Percentiles rank a stretch among this genome's conserved stretches.
Conservation (phyloP, 2,113 vertebrate species). For the Arenaria interpres region DNA sequence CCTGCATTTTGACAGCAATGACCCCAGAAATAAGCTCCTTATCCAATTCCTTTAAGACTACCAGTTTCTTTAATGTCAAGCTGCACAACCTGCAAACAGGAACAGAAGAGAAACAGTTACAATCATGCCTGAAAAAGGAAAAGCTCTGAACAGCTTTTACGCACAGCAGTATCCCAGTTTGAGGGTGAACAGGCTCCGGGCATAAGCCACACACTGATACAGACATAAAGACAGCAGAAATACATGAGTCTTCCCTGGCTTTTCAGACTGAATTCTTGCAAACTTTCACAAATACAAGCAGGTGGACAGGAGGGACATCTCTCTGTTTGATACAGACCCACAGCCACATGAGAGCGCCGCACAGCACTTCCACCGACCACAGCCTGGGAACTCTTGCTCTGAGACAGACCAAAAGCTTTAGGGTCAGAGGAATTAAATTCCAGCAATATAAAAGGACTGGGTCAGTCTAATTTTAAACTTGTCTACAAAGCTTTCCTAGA, state of each 20-base stretch:
- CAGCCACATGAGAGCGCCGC: neutral
- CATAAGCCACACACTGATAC: neutral
- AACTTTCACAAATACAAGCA: neutral
- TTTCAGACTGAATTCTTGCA: neutral
- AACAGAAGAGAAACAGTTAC: constrained; percentile 33
- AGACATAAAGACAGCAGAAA: neutral
- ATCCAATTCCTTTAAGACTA: constrained; percentile 91
- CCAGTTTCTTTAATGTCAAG: constrained; percentile 95
- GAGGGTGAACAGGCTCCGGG: neutral
- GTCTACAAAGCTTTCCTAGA: neutral
- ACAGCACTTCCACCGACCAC: neutral
- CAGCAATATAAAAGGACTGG: neutral
- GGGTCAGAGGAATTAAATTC: constrained; percentile 41
- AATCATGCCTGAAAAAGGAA: neutral
- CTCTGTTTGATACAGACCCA: neutral
- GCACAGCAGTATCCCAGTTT: neutral
- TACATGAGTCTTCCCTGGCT: neutral
- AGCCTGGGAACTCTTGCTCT: neutral
- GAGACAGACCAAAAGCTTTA: neutral
- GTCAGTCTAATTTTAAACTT: constrained; percentile 37
- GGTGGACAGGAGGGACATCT: neutral
- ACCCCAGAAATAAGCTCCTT: constrained; percentile 95
- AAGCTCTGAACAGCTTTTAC: neutral
- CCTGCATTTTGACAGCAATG: constrained; percentile 97
- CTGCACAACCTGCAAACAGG: constrained; percentile 86